Evolutionary conservation across 1,140 invertebrate species (phyloP).

Genomic region (Cydia amplana): DNA sequence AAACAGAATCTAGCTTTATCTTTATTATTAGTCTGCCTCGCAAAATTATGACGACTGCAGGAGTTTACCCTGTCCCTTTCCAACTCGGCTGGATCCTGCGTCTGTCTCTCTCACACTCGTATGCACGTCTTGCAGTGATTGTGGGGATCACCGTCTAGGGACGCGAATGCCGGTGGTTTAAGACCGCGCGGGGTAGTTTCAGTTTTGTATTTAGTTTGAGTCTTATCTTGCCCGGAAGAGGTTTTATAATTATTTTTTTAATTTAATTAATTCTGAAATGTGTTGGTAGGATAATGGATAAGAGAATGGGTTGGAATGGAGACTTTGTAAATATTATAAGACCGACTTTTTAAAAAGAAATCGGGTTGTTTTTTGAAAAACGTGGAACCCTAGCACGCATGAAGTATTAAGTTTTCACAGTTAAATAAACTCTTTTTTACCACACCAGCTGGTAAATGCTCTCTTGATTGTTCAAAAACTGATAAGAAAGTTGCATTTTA

Average conservation of each 20-base stretch:
- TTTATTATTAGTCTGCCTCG: constrained; percentile 69
- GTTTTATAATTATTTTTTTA: background rate
- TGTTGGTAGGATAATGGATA: background rate
- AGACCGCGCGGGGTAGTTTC: constrained; percentile 45
- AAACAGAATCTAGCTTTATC: constrained; percentile 55
- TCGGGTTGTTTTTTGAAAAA: no score
- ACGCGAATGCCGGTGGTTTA: constrained; percentile 42
- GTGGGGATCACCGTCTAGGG: constrained; percentile 52
- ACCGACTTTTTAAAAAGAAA: no score
- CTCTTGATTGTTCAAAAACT: no score
- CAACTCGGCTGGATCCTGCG: constrained; percentile 28
- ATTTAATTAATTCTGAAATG: background rate
- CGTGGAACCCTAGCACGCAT: no score
- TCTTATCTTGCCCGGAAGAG: constrained; percentile 44
- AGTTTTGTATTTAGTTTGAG: constrained; percentile 38
- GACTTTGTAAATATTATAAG: no score
- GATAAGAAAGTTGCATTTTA: no score
- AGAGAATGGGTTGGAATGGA: background rate
- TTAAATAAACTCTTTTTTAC: no score
- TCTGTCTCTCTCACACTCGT: constrained; percentile 45
- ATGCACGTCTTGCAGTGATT: constrained; percentile 64
- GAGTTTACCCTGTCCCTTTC: constrained; percentile 44
- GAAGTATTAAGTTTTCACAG: no score
- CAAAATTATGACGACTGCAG: constrained; percentile 75
- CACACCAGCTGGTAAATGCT: no score